Conservation (phyloP, 2,888 invertebrate genomes). For the Pedicia rivosa region DNA sequence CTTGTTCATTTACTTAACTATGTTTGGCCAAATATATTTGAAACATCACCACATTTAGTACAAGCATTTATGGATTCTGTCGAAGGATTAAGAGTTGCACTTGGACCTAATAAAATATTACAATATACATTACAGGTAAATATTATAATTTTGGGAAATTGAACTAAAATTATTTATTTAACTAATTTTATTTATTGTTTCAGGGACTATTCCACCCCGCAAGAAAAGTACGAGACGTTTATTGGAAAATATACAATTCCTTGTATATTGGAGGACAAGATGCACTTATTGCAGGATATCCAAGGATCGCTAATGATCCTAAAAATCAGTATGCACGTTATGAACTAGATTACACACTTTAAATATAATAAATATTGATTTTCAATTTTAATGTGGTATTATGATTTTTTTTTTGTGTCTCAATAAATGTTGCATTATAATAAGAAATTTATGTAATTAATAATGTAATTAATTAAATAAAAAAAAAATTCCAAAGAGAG, state of each 20-base stretch:
- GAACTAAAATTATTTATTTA: constrained; percentile 7
- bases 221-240: constrained; percentile 95
- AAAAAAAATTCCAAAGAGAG: too few species aligned
- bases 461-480: too few species aligned
- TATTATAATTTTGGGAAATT: constrained; percentile 7
- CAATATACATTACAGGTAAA: constrained; percentile 88
- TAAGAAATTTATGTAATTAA: too few species aligned
- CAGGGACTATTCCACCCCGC: constrained; percentile 98
- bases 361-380: too few species aligned
- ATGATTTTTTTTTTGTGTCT: too few species aligned
- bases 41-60: constrained; percentile 97
- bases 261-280: constrained; percentile 98
- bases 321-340: constrained; percentile 86
- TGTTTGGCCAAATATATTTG: constrained; percentile 99
- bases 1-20: constrained; percentile 92
- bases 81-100: constrained; percentile 90
- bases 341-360: constrained; percentile 85
- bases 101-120: constrained; percentile 91
- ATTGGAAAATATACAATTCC: constrained; percentile 99
- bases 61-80: constrained; percentile 99
- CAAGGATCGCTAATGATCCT: constrained; percentile 89
- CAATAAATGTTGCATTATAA: too few species aligned
- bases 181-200: constrained; percentile 21
- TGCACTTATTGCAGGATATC: constrained; percentile 92
- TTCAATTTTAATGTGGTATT: too few species aligned